Evolutionary conservation across 2,888 invertebrate genomes (phyloP).

Genomic region (Amblyjoppa fuscipennis): DNA sequence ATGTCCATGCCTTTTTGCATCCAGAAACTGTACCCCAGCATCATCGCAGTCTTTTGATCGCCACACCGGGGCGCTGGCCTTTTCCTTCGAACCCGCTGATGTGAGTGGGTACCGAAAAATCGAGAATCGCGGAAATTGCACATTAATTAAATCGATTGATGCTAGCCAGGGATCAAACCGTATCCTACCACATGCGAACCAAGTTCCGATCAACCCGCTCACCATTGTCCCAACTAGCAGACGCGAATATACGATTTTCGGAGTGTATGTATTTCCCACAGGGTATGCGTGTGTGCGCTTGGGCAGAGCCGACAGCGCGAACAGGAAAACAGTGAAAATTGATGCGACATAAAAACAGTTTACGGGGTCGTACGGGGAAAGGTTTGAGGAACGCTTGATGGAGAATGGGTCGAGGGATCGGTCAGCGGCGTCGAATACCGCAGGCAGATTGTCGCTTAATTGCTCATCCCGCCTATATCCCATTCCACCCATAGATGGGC

Average conservation of each 20-base stretch:
- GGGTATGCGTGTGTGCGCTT: background rate
- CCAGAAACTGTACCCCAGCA: too few relatives aligned
- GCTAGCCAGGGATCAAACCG: too few relatives aligned
- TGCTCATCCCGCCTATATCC: constrained; percentile 72
- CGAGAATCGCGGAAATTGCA: too few relatives aligned
- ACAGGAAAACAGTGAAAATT: constrained; percentile 72
- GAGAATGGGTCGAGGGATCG: constrained; percentile 37
- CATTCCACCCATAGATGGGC: constrained; percentile 64
- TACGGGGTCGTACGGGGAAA: constrained; percentile 69
- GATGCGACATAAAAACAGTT: constrained; percentile 79
- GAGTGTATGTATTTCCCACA: constrained; percentile 28
- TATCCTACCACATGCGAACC: too few relatives aligned
- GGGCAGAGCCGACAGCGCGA: constrained; percentile 23
- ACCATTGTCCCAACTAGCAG: constrained; percentile 29
- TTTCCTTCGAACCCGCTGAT: too few relatives aligned
- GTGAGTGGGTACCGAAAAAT: too few relatives aligned
- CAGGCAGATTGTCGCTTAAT: constrained; percentile 79
- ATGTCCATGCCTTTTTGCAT: too few relatives aligned
- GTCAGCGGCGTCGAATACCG: constrained; percentile 54
- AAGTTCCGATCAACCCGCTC: constrained; percentile 54
- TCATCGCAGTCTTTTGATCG: too few relatives aligned
- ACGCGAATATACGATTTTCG: constrained; percentile 52
- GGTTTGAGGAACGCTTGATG: constrained; percentile 28
- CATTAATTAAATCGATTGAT: too few relatives aligned
- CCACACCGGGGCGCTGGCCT: too few relatives aligned